Conservation (phyloP, 2,888 invertebrate species). For the Zygothrica quintamaculata region DNA sequence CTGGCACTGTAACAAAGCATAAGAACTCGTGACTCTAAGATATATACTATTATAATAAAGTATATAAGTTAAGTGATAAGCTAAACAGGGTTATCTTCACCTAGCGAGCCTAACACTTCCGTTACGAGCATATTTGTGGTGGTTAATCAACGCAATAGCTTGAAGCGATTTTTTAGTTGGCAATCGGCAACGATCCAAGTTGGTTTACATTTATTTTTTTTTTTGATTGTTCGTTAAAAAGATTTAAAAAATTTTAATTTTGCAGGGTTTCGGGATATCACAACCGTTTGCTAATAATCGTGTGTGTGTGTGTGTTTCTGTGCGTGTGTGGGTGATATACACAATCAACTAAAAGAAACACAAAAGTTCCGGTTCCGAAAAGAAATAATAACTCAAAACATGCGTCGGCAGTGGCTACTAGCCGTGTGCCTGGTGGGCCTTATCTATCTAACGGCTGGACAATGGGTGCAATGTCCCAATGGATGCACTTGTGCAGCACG, state of each 20-base stretch:
- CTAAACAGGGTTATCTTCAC: background rate
- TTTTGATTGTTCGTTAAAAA: background rate
- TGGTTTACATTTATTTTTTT: background rate
- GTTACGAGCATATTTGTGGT: background rate
- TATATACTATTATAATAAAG: background rate
- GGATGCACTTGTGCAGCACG: slow-evolving; percentile 81
- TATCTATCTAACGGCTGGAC: slow-evolving; percentile 9
- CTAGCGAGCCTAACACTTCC: background rate
- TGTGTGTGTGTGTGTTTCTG: background rate
- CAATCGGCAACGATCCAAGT: slow-evolving; percentile 13
- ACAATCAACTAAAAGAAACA: too few species aligned
- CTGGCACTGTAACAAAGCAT: background rate
- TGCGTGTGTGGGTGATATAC: too few species aligned
- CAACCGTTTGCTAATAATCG: too few species aligned
- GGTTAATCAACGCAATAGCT: background rate
- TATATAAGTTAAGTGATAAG: slow-evolving; percentile 1
- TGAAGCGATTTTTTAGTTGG: slow-evolving; percentile 3
- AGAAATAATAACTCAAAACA: too few species aligned
- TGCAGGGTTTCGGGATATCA: too few species aligned
- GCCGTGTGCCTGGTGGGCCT: slow-evolving; percentile 39
- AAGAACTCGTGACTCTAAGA: background rate
- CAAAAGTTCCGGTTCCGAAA: too few species aligned
- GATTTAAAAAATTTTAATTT: too few species aligned
- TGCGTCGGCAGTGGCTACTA: slow-evolving; percentile 30
- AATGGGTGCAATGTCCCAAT: slow-evolving; percentile 71